Base-by-base conservation (phyloP, 2,888 invertebrate species). In the Ophioninae sp. region DNA sequence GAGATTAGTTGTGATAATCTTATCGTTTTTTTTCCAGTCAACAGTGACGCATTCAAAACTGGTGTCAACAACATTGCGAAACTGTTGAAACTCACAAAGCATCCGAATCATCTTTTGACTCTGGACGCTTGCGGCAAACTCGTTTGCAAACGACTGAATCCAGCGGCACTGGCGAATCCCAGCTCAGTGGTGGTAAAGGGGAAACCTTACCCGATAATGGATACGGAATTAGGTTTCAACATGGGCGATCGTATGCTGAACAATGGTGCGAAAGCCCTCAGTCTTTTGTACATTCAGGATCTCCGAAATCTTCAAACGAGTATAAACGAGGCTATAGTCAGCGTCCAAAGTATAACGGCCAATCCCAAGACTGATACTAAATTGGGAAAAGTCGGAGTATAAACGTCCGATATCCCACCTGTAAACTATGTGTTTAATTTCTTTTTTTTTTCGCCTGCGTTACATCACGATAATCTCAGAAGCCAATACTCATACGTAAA, bases 351-450 rank as follows among this genome's bases (percentile, higher is more conserved):
- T 84, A 94, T 99, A 1, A 99, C 99, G 0, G 99, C 99, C 6
- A 97, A 99, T 94, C 99, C 99, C 2, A 98, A 98, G 93, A 99
- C 99, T 85, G 98, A 99, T 91, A 97, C 98, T 0, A 96, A 96
- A 91, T 94, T 99, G 68, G 99, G 99, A 74, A 97, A 97, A 95
- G 98, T 99, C 87, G 99, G 99, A 85, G 93, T 93, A 89, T 95
- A 93, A 93, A 87, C 9, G 17, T 20, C 68, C n/a, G 37, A 22
- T 23, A 13, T 17, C 39, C 20, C 37, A 20, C 0, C 6, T 37
- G 58, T 6, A 30, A 37, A 20, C 37, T 0, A 37, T 9, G 9
- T 9, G n/a, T 10, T n/a, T 17, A 37, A 9, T 17, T 58, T 22
- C 10, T 20, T 44, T 71, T 75, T 59, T 68, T 44, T 23, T 51